Conservation (phyloP, 2,888 invertebrate species). For the Meteorus colon region DNA sequence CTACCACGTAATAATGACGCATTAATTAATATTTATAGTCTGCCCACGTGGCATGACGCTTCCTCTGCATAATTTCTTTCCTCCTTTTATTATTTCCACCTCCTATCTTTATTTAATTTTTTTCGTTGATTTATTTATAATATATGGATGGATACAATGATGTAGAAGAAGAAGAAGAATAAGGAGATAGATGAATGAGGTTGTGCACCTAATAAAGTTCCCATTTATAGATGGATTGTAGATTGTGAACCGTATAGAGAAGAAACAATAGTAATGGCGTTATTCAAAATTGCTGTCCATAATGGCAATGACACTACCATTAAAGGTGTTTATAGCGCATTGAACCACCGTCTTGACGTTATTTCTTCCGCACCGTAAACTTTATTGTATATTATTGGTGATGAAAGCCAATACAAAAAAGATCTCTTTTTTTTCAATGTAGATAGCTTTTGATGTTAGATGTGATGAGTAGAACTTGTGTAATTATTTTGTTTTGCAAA, state of each 20-base stretch:
- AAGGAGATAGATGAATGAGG: not conserved
- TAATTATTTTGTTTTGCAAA: too few relatives aligned
- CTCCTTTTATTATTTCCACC: slow-evolving; percentile 39
- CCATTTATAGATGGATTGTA: slow-evolving; percentile 8
- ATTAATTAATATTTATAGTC: slow-evolving; percentile 72
- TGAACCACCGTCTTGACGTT: slow-evolving; percentile 34
- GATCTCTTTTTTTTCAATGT: too few relatives aligned
- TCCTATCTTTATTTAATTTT: slow-evolving; percentile 32
- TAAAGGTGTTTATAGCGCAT: slow-evolving; percentile 32
- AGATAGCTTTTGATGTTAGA: too few relatives aligned
- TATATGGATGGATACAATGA: not conserved
- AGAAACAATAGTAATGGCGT: slow-evolving; percentile 18
- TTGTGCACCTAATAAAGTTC: not conserved
- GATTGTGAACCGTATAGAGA: not conserved
- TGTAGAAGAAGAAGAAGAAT: too few relatives aligned
- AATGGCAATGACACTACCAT: slow-evolving; percentile 44
- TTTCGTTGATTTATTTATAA: not conserved
- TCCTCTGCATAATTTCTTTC: slow-evolving; percentile 49
- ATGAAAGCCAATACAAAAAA: too few relatives aligned
- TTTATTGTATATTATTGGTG: not conserved
- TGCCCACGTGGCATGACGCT: slow-evolving; percentile 62
- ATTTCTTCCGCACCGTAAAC: not conserved
- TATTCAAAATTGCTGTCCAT: slow-evolving; percentile 2
- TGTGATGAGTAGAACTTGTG: too few relatives aligned
- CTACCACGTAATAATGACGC: slow-evolving; percentile 60